A percentile compares a stretch with the other conserved stretches of the same genome.
These are phyloP conservation scores for Chionodraco myersi DNA, from an alignment of 2,113 vertebrate genomes.

Conservation along the genomic window DNA sequence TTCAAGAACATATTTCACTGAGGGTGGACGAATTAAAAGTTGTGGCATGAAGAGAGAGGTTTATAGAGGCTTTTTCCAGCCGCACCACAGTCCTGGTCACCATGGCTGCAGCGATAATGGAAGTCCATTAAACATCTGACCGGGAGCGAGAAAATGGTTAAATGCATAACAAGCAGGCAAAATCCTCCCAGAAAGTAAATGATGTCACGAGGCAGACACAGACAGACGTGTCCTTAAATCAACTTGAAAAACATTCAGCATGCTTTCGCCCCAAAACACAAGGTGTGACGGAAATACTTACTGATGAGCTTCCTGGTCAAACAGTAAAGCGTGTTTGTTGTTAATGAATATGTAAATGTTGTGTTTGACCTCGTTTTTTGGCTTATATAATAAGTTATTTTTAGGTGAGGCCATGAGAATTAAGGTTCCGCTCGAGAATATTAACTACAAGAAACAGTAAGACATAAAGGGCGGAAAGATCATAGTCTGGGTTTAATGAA, in stretches of 20 bases:
- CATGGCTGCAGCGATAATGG: conserved; percentile 46
- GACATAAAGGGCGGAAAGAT: neutral
- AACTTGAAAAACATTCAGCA: conserved; percentile 22
- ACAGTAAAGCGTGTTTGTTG: neutral
- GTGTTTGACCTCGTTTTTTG: conserved; percentile 27
- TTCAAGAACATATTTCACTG: neutral
- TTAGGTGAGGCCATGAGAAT: conserved; percentile 26
- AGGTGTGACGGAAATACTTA: conserved; percentile 9
- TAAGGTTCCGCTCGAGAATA: conserved; percentile 15
- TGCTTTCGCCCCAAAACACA: neutral
- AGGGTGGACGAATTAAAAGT: conserved; percentile 26
- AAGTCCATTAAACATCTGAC: conserved; percentile 50
- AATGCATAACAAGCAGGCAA: conserved; percentile 37
- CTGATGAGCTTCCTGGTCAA: conserved; percentile 3
- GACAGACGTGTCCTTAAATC: conserved; percentile 2
- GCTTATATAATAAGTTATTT: conserved; percentile 32
- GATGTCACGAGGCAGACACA: neutral
- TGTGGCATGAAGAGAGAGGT: conserved; percentile 1
- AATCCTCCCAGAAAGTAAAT: conserved; percentile 29
- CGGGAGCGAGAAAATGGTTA: conserved; percentile 7
- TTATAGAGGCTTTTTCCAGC: conserved; percentile 9
- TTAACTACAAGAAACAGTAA: conserved; percentile 15
- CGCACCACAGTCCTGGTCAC: conserved; percentile 39
- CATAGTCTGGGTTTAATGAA: neutral
- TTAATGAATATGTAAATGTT: conserved; percentile 16